phyloP scores from a whole-genome alignment of 2,797 vertebrate species.

The Sphaeramia orbicularis region DNA sequence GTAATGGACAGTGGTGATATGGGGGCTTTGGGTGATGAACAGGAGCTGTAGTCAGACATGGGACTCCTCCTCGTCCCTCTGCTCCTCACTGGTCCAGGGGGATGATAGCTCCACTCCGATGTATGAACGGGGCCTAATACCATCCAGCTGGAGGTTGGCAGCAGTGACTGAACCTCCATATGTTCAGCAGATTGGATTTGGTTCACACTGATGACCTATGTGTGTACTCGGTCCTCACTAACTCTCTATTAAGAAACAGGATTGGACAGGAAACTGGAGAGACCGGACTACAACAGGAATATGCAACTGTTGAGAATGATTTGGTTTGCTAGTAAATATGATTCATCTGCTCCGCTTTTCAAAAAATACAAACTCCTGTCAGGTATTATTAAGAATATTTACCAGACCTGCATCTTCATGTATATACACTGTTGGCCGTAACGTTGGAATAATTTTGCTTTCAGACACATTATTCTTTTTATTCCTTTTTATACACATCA shows the following conservation, averaged over 20 bases:
- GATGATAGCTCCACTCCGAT: conserved; percentile 60
- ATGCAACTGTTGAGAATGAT: not conserved
- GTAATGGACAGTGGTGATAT: conserved; percentile 59
- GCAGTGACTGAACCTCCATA: conserved; percentile 64
- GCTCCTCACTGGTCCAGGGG: conserved; percentile 60
- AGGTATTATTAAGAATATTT: no score
- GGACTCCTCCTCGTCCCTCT: conserved; percentile 33
- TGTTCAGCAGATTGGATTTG: conserved; percentile 66
- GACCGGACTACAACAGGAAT: not conserved
- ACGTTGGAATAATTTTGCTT: no score
- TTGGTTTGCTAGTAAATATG: not conserved
- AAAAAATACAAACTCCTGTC: no score
- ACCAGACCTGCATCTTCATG: no score
- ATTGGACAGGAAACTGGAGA: conserved; percentile 31
- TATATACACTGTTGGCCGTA: no score
- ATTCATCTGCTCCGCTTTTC: no score
- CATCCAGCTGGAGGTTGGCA: conserved; percentile 77
- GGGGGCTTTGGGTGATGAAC: conserved; percentile 54
- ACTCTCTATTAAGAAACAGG: conserved; percentile 20
- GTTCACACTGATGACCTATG: conserved; percentile 51
- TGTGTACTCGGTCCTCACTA: conserved; percentile 15
- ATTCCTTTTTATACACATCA: no score
- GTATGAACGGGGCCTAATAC: conserved; percentile 63
- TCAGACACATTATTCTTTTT: no score
- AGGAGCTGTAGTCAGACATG: conserved; percentile 56